Percentiles rank a stretch among this genome's conserved stretches.
Evolutionary conservation across 2,797 vertebrate genomes (phyloP).

Genomic region (Eurystomus glaucurus): DNA sequence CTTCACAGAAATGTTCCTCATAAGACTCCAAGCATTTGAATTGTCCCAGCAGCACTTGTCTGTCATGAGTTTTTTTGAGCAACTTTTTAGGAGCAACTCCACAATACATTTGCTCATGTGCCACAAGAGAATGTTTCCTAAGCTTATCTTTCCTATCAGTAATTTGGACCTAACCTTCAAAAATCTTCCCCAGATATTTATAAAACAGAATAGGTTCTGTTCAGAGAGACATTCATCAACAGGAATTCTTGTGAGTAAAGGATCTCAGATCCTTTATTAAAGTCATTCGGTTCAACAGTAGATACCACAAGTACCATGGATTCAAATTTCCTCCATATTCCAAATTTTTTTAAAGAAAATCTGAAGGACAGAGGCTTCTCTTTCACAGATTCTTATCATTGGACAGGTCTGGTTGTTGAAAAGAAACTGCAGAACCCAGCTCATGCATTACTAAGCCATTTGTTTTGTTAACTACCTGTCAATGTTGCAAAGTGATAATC

Average conservation of each 20-base stretch:
- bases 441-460: conserved; percentile 84
- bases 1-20: background rate
- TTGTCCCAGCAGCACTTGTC: background rate
- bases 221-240: background rate
- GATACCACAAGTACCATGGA: background rate
- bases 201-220: background rate
- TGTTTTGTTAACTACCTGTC: conserved; percentile 93
- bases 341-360: background rate
- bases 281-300: background rate
- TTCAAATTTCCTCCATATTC: background rate
- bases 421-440: conserved; percentile 49
- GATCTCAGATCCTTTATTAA: background rate
- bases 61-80: background rate
- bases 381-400: conserved; percentile 26
- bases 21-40: background rate
- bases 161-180: background rate
- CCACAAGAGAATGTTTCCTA: background rate
- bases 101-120: background rate
- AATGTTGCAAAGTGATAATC: conserved; percentile 91
- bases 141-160: background rate
- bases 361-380: background rate
- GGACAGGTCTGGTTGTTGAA: conserved; percentile 30
- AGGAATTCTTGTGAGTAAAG: background rate
- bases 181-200: background rate
- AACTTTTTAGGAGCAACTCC: background rate